A percentile compares a stretch with the other conserved stretches of the same genome.
Evolutionary conservation across 2,113 vertebrate genomes (phyloP).

Genomic region (Hirundichthys speculiger): DNA sequence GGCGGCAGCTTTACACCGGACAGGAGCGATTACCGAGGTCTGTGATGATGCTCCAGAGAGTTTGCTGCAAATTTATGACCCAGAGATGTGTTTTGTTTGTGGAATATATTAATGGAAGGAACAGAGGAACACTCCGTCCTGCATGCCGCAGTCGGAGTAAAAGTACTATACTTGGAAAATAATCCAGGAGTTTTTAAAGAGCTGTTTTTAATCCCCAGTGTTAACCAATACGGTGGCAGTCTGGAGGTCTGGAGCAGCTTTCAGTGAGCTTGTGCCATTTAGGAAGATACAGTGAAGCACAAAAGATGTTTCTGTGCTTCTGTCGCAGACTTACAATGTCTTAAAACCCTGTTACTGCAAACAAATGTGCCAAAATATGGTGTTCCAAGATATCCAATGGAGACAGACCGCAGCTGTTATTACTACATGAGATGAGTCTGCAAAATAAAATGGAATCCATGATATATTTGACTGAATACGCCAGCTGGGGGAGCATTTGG

Average conservation of each 20-base stretch:
- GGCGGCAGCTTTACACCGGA: constrained; percentile 33
- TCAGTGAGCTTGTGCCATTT: constrained; percentile 48
- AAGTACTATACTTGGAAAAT: constrained; percentile 46
- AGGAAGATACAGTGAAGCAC: constrained; percentile 32
- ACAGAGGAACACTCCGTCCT: constrained; percentile 32
- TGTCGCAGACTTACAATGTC: constrained; percentile 17
- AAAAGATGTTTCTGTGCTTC: constrained; percentile 42
- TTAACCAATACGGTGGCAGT: constrained; percentile 17
- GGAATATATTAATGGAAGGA: constrained; percentile 60
- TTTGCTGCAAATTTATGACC: constrained; percentile 60
- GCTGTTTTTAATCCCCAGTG: constrained; percentile 53
- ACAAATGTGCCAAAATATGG: constrained; percentile 24
- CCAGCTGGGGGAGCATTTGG: neutral
- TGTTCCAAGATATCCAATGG: neutral
- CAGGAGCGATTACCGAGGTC: constrained; percentile 42
- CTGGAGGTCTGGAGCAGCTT: constrained; percentile 47
- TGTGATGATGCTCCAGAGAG: constrained; percentile 57
- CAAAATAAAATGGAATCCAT: neutral
- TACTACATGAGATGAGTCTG: neutral
- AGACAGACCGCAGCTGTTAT: neutral
- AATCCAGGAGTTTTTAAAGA: constrained; percentile 52
- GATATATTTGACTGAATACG: neutral
- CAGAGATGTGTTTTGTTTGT: constrained; percentile 70
- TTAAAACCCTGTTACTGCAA: constrained; percentile 16
- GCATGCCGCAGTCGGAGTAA: constrained; percentile 18